These are phyloP conservation scores for Oreortyx pictus DNA, from an alignment of 2,797 vertebrate species.

Conservation along the genomic window DNA sequence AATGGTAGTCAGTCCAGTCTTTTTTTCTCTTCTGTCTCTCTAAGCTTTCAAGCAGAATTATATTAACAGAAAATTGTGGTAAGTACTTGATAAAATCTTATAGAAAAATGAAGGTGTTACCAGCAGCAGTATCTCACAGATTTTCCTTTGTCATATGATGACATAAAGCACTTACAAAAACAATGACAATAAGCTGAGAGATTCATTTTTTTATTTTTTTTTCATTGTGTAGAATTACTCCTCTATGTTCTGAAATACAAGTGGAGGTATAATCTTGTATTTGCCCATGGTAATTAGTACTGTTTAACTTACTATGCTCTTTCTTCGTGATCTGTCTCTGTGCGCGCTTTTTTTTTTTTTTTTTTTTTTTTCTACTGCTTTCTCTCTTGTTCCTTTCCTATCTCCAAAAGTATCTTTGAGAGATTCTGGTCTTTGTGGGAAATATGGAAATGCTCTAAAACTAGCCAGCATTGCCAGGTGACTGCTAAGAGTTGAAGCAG, in stretches of 20 bases:
- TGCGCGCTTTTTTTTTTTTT: neutral
- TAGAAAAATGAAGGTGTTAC: neutral
- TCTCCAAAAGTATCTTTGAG: neutral
- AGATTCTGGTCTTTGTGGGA: neutral
- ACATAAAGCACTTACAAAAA: neutral
- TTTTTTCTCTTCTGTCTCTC: neutral
- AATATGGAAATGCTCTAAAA: neutral
- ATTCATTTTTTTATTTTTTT: neutral
- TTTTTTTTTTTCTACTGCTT: neutral
- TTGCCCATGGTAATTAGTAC: neutral
- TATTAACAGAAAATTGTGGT: neutral
- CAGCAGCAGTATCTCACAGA: neutral
- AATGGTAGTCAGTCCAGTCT: neutral
- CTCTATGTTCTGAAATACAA: neutral
- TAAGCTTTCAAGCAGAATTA: neutral
- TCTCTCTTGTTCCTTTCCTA: neutral
- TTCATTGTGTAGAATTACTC: neutral
- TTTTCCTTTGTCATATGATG: neutral
- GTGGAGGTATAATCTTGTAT: neutral
- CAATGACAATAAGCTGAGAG: rapidly evolving
- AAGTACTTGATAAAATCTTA: neutral
- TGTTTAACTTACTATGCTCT: neutral
- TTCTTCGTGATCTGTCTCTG: neutral
- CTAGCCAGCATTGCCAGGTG: rapidly evolving
- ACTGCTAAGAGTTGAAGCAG: neutral